Percentiles rank a stretch among this genome's conserved stretches.
These are phyloP conservation scores for Pseudomyrmex cubaensis DNA, from an alignment of 1,140 invertebrate genomes.

Conservation along the genomic window DNA sequence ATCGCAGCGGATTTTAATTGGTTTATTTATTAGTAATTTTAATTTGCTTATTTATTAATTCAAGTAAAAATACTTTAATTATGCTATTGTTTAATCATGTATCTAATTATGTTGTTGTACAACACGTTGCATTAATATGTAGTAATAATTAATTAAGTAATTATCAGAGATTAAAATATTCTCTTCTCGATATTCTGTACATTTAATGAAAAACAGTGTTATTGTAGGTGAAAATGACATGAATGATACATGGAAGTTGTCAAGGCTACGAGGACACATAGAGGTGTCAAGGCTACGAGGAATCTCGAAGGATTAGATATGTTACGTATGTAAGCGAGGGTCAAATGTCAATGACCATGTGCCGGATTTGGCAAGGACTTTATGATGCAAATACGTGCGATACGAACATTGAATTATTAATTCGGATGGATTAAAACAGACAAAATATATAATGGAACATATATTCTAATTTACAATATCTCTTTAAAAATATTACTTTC, in stretches of 20 bases:
- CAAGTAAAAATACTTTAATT: background rate
- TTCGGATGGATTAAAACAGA: background rate
- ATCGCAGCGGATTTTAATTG: too few species aligned
- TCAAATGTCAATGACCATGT: conserved; percentile 65
- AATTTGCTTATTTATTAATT: background rate
- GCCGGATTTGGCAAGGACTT: conserved; percentile 31
- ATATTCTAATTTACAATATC: background rate
- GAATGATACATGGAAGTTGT: conserved; percentile 45
- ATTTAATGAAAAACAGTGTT: too few species aligned
- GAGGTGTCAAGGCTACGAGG: conserved; percentile 33
- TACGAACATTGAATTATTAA: conserved; percentile 48
- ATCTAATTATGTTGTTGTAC: too few species aligned
- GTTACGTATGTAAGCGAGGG: conserved; percentile 15
- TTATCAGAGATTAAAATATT: too few species aligned
- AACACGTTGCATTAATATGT: background rate
- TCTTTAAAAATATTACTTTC: background rate
- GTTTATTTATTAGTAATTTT: background rate
- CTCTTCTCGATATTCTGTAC: too few species aligned
- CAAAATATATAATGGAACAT: background rate
- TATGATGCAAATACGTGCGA: background rate
- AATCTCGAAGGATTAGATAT: conserved; percentile 34
- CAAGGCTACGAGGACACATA: conserved; percentile 36
- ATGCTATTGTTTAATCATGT: too few species aligned
- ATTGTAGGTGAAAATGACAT: background rate
- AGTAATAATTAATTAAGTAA: background rate